phyloP scores from a whole-genome alignment of 2,888 invertebrate genomes.

The Heteropelma amictum region DNA sequence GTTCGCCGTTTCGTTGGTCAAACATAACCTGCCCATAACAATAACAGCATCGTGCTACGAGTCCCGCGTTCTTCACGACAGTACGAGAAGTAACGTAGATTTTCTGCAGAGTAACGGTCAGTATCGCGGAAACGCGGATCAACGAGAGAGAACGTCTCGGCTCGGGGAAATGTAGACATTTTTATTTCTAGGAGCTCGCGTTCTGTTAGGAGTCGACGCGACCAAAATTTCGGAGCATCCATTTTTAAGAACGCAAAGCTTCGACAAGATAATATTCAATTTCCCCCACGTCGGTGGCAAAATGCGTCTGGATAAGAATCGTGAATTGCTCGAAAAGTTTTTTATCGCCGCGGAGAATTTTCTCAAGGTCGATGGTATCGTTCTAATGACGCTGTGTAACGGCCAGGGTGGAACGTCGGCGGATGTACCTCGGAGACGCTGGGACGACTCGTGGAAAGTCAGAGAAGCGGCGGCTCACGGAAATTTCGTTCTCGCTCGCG shows the following conservation, averaged over 20 bases:
- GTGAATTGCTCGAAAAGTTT: conserved; percentile 79
- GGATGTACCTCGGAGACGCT: conserved; percentile 76
- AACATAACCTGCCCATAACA: conserved; percentile 66
- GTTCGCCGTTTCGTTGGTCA: conserved; percentile 76
- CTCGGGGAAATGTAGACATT: conserved; percentile 29
- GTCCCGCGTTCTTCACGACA: conserved; percentile 65
- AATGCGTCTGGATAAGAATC: conserved; percentile 81
- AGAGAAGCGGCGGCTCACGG: conserved; percentile 80
- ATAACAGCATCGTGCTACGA: conserved; percentile 77
- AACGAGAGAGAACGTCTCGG: background rate
- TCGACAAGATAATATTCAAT: conserved; percentile 81
- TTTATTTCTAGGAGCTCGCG: conserved; percentile 77
- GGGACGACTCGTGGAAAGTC: conserved; percentile 81
- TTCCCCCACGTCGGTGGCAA: conserved; percentile 83
- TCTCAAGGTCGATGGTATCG: conserved; percentile 72
- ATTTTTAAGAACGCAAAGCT: conserved; percentile 66
- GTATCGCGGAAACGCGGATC: conserved; percentile 53
- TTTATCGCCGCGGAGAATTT: conserved; percentile 76
- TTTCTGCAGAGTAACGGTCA: conserved; percentile 70
- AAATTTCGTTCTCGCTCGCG: conserved; percentile 75
- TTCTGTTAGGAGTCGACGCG: conserved; percentile 79
- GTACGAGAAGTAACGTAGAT: conserved; percentile 68
- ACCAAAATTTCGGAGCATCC: conserved; percentile 74
- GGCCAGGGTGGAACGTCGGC: conserved; percentile 80
- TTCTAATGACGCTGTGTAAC: conserved; percentile 79